Evolutionary conservation across 2,797 vertebrate genomes (phyloP).

Genomic region (Thripadectes ignobilis): DNA sequence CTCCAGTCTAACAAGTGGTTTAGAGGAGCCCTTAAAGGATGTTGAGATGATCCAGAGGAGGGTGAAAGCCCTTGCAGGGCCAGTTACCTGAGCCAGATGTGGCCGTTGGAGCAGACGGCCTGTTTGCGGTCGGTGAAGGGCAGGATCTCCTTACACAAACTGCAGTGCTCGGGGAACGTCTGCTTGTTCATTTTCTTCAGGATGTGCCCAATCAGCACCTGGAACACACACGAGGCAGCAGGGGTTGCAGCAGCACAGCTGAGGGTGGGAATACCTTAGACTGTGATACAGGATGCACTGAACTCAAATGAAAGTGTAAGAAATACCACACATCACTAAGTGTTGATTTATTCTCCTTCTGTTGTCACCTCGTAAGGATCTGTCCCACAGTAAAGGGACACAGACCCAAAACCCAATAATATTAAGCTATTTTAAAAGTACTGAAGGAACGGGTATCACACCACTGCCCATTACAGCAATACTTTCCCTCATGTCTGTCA

Average conservation of each 20-base stretch:
- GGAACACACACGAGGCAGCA: constrained; percentile 40
- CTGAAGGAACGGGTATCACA: neutral
- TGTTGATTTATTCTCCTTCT: neutral
- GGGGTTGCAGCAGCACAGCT: neutral
- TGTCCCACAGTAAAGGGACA: neutral
- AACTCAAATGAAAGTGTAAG: neutral
- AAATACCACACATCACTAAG: neutral
- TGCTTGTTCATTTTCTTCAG: constrained; percentile 98
- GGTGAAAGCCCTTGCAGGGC: neutral
- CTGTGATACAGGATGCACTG: neutral
- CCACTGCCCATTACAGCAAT: neutral
- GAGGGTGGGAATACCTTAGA: neutral
- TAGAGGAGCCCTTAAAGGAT: neutral
- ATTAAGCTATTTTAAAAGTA: neutral
- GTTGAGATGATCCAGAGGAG: neutral
- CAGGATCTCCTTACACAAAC: constrained; percentile 89
- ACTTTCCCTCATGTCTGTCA: neutral
- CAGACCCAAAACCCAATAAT: neutral
- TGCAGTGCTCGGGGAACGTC: constrained; percentile 92
- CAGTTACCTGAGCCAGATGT: constrained; percentile 93
- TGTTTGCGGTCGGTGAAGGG: constrained; percentile 90
- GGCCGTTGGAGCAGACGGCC: constrained; percentile 88
- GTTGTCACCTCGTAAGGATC: neutral
- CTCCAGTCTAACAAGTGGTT: neutral
- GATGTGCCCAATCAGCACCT: constrained; percentile 96